Evolutionary conservation across 2,888 invertebrate species (phyloP).

Genomic region (Itoplectis maculator): DNA sequence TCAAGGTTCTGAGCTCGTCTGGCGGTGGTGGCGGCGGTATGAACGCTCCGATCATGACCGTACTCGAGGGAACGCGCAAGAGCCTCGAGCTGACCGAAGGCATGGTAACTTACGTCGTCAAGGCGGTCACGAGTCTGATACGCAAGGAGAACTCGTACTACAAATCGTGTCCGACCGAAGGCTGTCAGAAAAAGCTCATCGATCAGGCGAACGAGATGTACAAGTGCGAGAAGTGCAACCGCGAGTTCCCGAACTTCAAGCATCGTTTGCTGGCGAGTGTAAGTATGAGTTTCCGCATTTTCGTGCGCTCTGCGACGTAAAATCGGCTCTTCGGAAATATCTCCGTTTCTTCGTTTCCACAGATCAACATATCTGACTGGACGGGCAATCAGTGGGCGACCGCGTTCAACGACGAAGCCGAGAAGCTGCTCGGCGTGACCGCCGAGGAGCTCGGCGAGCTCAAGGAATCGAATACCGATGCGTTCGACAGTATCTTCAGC

Average conservation of each 20-base stretch:
- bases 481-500: slow-evolving; percentile 89
- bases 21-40: slow-evolving; percentile 85
- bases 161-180: slow-evolving; percentile 94
- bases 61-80: slow-evolving; percentile 90
- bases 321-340: not conserved
- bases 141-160: slow-evolving; percentile 94
- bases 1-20: slow-evolving; percentile 86
- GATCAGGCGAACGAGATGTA: slow-evolving; percentile 95
- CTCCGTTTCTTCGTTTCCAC: slow-evolving; percentile 72
- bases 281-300: slow-evolving; percentile 80
- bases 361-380: slow-evolving; percentile 95
- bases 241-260: slow-evolving; percentile 93
- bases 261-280: slow-evolving; percentile 93
- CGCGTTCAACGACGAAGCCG: slow-evolving; percentile 94
- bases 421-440: slow-evolving; percentile 89
- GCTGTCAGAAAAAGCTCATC: slow-evolving; percentile 97
- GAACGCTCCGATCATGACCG: slow-evolving; percentile 89
- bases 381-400: slow-evolving; percentile 96
- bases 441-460: slow-evolving; percentile 93
- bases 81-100: slow-evolving; percentile 91
- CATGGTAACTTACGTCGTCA: slow-evolving; percentile 92
- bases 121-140: slow-evolving; percentile 92
- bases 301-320: not conserved
- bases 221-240: slow-evolving; percentile 97
- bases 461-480: slow-evolving; percentile 88